Evolutionary conservation across 2,888 invertebrate species (phyloP), one percentile per base, ranked within the genome.

Genomic region (Electrophaes corylata): DNA sequence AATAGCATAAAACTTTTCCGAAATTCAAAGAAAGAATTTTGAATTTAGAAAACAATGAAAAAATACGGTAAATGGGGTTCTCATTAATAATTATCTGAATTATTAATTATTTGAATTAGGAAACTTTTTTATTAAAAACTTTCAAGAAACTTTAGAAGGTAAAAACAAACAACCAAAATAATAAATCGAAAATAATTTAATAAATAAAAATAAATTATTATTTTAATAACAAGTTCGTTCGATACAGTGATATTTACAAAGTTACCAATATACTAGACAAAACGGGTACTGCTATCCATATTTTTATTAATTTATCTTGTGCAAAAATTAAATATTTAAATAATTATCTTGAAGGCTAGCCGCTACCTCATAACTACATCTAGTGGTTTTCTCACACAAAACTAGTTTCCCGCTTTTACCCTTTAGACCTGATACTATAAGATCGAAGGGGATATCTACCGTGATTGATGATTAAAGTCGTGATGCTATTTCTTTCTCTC

Each of bases 191-290:
- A 53, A 58, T 49, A 40, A 49, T 53, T 48, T 49, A 49, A 46
- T 37, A 58, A 54, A 49, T 46, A 48, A 12, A 6, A 49, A 58
- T 58, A 58, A 54, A 49, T 58, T 49, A 58, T 40, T 52, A 52
- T 26, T 49, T 40, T 48, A 52, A 43, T 31, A 12, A 20, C 10
- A 29, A 39, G 33, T 31, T 26, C 6, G 19, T 49, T 39, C n/a
- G 20, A 41, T 12, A 26, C 41, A 43, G 12, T 18, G 14, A 29
- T 45, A 37, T 45, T 44, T 44, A 44, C 26, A 39, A 40, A 40
- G n/a, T 16, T 26, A 37, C 14, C 26, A 4, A 43, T 26, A 29
- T 2, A n/a, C n/a, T n/a, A n/a, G n/a, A n/a, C n/a, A n/a, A n/a
- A n/a, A n/a, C n/a, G n/a, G n/a, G n/a, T n/a, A n/a, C n/a, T n/a